Base-by-base conservation (phyloP, 2,888 invertebrate genomes). In the Habroteleia sp. region DNA sequence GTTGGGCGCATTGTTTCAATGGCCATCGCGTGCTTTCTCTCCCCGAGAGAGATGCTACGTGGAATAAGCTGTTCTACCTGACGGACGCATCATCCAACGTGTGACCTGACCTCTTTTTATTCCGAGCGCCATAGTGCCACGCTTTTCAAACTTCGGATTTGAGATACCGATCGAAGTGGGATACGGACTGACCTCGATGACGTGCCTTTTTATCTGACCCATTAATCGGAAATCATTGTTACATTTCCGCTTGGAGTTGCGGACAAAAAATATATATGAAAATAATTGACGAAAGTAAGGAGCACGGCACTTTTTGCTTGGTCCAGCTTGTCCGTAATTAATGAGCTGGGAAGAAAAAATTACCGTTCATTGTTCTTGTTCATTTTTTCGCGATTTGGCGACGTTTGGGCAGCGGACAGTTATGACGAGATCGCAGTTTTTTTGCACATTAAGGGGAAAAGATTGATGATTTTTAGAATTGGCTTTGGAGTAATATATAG, bases 31-130 rank as follows among this genome's bases (percentile, higher is more conserved):
- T 44, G 65, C 69, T 56, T 48, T 68, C 56, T 60, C 50, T 52
- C 16, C 37, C 20, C 11, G 20, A 14, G 25, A 33, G 42, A 48
- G 33, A 33, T 25, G 33, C 13, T 14, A 8, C 65, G 27, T 33
- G n/a, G n/a, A 31, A 13, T 35, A 7, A 13, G 8, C 33, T 2
- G 13, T 37, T 29, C 35, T 52, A 44, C 56, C 66, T 46, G 56
- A 33, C 14, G 31, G 10, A 27, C 14, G 17, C 33, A 31, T 42
- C 63, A 50, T 41, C 33, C 37, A 44, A 11, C 72, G 46, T 46
- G 8, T 41, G 50, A 65, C 58, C 73, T 65, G 73, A 60, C 73
- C 73, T 60, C 73, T 73, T 73, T 73, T 73, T 66, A 50, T 46
- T 35, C 23, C 46, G 25, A 8, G 29, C 16, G 62, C 46, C 27